Evolutionary conservation across 2,888 invertebrate species (phyloP).

Genomic region (Drosophila melanocephala): DNA sequence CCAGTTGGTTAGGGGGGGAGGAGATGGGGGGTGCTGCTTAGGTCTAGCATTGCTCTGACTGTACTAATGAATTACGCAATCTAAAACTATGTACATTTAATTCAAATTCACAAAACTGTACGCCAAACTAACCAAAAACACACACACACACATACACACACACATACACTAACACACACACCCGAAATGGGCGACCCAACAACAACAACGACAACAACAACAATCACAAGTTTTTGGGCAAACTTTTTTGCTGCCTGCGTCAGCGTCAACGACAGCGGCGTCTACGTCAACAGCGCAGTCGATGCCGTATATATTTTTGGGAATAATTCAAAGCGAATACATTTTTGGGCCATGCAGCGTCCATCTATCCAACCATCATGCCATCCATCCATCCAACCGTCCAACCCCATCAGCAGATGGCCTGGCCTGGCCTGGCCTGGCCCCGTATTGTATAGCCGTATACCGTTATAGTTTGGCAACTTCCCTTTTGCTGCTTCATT

Average conservation of each 20-base stretch:
- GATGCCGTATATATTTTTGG: conserved; percentile 69
- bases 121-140: conserved; percentile 72
- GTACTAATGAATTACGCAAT: conserved; percentile 85
- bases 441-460: conserved; percentile 9
- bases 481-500: conserved; percentile 43
- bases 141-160: conserved; percentile 35
- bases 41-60: conserved; percentile 69
- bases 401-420: conserved; percentile 74
- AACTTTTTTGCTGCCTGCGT: conserved; percentile 70
- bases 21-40: conserved; percentile 41
- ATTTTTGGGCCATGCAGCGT: conserved; percentile 53
- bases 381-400: background rate
- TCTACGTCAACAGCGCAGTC: conserved; percentile 27
- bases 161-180: conserved; percentile 39
- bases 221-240: conserved; percentile 69
- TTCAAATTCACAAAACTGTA: conserved; percentile 82
- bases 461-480: conserved; percentile 15
- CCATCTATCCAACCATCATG: background rate
- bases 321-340: conserved; percentile 80
- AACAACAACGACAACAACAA: conserved; percentile 17
- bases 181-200: conserved; percentile 27
- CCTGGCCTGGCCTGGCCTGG: conserved; percentile 1
- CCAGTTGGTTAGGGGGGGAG: background rate
- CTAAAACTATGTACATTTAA: conserved; percentile 84
- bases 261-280: conserved; percentile 32